phyloP scores from a whole-genome alignment of 1,140 invertebrate genomes.

The Lepidotrigona ventralis region DNA sequence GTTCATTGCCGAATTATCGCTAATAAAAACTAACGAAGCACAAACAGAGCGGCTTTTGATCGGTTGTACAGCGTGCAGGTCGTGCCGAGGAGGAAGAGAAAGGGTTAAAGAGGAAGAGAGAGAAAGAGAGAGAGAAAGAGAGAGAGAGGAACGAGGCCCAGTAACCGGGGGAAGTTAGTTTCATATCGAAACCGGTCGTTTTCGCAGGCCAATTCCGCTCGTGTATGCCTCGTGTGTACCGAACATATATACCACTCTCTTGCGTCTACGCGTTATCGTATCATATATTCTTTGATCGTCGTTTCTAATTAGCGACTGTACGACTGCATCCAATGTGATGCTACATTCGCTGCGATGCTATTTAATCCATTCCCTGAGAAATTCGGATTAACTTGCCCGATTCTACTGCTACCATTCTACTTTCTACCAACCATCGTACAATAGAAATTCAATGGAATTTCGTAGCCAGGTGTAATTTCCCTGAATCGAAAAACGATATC shows the following conservation, averaged over 20 bases:
- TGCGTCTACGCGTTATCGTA: not conserved
- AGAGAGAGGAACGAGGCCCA: not conserved
- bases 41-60: conserved; percentile 53
- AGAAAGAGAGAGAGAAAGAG: not conserved
- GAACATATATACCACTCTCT: not conserved
- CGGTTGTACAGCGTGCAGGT: conserved; percentile 35
- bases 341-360: not conserved
- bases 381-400: not conserved
- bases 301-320: conserved; percentile 39
- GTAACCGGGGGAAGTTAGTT: conserved; percentile 26
- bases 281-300: conserved; percentile 32
- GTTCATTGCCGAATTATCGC: conserved; percentile 10
- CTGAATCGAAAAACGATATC: not conserved
- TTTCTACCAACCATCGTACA: not conserved
- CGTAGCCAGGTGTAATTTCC: not conserved
- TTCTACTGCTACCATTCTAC: not conserved
- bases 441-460: not conserved
- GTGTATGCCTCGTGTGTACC: not conserved
- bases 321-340: conserved; percentile 17
- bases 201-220: conserved; percentile 49
- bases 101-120: not conserved
- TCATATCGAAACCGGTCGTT: conserved; percentile 55
- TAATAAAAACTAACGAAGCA: conserved; percentile 38
- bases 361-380: conserved; percentile 3
- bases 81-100: not conserved